Evolutionary conservation across 2,888 invertebrate species (phyloP).

Genomic region (Phoenoteleia sp.): DNA sequence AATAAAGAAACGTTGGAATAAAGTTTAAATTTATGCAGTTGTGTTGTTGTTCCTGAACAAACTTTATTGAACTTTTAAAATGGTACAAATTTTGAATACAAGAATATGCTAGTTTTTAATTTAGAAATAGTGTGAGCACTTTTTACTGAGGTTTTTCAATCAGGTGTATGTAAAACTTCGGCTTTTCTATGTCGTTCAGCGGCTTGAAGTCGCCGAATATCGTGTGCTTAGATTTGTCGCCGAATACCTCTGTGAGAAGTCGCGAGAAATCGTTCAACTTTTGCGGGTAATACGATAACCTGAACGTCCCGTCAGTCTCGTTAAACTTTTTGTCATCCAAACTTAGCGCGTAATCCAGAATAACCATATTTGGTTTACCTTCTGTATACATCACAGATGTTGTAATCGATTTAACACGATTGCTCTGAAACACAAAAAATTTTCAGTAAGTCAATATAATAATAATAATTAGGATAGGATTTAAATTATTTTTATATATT

Average conservation of each 20-base stretch:
- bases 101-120: not conserved
- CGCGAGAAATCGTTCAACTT: slow-evolving; percentile 90
- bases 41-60: not conserved
- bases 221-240: slow-evolving; percentile 89
- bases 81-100: not conserved
- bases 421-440: slow-evolving; percentile 91
- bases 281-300: slow-evolving; percentile 96
- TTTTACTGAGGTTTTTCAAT: slow-evolving; percentile 88
- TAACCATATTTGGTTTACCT: slow-evolving; percentile 92
- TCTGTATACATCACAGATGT: slow-evolving; percentile 94
- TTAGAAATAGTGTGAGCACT: too few relatives aligned
- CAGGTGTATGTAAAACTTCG: slow-evolving; percentile 95
- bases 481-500: too few relatives aligned
- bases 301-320: slow-evolving; percentile 89
- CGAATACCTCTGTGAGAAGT: slow-evolving; percentile 92
- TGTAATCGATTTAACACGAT: slow-evolving; percentile 93
- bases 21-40: slow-evolving; percentile 5
- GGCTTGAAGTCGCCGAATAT: slow-evolving; percentile 95
- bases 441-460: too few relatives aligned
- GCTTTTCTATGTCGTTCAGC: slow-evolving; percentile 89
- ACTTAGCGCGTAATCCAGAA: slow-evolving; percentile 93
- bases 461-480: too few relatives aligned
- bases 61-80: too few relatives aligned
- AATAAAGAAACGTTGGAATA: slow-evolving; percentile 33
- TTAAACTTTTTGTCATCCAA: slow-evolving; percentile 83